Percentiles rank a stretch among this genome's conserved stretches.
These are phyloP conservation scores for Heloderma charlesbogerti DNA, from an alignment of 2,113 vertebrate genomes.

Conservation along the genomic window DNA sequence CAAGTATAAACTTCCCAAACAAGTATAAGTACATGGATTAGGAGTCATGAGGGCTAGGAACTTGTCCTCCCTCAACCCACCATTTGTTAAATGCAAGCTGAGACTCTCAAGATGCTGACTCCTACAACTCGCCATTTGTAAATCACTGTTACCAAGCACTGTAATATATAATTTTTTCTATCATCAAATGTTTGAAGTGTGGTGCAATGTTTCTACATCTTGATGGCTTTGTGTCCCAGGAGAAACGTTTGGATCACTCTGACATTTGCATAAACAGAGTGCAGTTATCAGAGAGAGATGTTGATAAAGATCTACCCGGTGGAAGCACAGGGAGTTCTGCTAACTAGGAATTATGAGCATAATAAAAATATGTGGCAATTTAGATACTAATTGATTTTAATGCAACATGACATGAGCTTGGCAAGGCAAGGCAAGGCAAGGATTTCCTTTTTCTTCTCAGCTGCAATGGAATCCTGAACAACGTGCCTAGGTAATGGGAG, in stretches of 20 bases:
- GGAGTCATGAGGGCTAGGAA: not conserved
- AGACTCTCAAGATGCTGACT: not conserved
- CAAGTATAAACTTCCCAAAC: not conserved
- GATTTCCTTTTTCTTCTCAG: not conserved
- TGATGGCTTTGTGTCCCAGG: not conserved
- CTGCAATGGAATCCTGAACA: constrained; percentile 2
- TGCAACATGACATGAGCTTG: not conserved
- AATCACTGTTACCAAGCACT: not conserved
- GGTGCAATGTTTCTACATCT: not conserved
- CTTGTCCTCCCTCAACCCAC: too few species aligned
- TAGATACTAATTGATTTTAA: not conserved
- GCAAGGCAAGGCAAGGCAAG: too few species aligned
- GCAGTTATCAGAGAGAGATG: not conserved
- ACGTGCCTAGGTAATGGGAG: not conserved
- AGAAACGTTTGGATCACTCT: not conserved
- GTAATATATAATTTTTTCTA: not conserved
- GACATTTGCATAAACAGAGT: not conserved
- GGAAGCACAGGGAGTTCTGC: not conserved
- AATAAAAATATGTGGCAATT: not conserved
- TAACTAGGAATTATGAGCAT: constrained; percentile 14
- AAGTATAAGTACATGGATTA: not conserved
- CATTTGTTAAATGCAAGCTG: not conserved
- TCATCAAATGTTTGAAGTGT: not conserved
- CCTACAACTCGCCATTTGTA: not conserved
- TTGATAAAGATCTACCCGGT: not conserved